Evolutionary conservation across 2,113 vertebrate genomes (phyloP), one percentile per base, ranked within the genome.

Genomic region (Jacana jacana): DNA sequence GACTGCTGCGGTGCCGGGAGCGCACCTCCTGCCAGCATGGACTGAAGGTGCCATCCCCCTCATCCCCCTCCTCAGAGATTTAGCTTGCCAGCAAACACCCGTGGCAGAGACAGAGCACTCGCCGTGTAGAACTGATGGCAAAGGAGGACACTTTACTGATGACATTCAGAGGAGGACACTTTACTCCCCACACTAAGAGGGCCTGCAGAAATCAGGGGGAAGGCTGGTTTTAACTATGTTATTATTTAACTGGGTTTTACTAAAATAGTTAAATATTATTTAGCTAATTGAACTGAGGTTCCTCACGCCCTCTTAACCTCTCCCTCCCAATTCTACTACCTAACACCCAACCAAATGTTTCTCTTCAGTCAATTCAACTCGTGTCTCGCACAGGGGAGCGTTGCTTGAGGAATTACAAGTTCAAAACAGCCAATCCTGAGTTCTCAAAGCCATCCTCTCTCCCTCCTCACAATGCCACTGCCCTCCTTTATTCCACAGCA

Each of bases 401-500:
- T 0, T 22, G 46, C 42, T 10, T 0, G 0, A 68, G 27, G 42
- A 30, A 42, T 1, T 6, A 5, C 55, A 69, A 48, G 6, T 4
- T 25, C 42, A 33, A 23, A 93, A 40, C 28, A 5, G 17, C 31
- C 55, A 65, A 31, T 14, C 55, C n/a, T 71, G 11, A 39, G 55
- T 89, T 81, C 58, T 24, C 69, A 70, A 35, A 66, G 37, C 55
- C 58, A 55, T 24, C 11, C 10, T 46, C 30, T 75, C 10, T 40
- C 73, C 27, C 11, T 39, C 66, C 61, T 42, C 78, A 35, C 60
- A 28, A 28, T 37, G 65, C 60, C 51, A 73, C 49, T 6, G 11
- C 11, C n/a, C 40, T 5, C 51, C 39, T 44, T 87, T 28, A 69
- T 20, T 48, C 16, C 42, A 40, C 16, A 66, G 61, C 12, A 66